Conservation (phyloP, 2,888 invertebrate species). For the Horisme vitalbata region DNA sequence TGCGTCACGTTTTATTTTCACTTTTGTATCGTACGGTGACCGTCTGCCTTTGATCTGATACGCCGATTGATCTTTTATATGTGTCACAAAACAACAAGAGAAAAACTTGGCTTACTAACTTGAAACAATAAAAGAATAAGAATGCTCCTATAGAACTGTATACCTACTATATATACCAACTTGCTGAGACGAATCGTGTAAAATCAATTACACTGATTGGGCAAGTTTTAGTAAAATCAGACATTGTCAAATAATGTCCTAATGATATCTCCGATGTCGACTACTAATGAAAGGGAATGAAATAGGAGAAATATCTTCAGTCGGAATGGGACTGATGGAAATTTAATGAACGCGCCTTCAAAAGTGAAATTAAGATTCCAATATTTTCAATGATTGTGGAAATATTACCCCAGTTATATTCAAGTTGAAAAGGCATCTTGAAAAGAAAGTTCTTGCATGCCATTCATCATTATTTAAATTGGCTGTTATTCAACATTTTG, state of each 20-base stretch:
- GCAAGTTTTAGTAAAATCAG: slow-evolving; percentile 2
- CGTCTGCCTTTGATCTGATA: slow-evolving; percentile 2
- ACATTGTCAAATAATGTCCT: slow-evolving; percentile 5
- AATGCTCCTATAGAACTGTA: too few species aligned
- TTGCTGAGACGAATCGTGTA: too few species aligned
- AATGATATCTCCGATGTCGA: slow-evolving; percentile 8
- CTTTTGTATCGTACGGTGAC: slow-evolving; percentile 14
- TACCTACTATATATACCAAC: too few species aligned
- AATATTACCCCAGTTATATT: not conserved
- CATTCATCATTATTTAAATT: too few species aligned
- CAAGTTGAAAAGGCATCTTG: not conserved
- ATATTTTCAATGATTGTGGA: slow-evolving; percentile 12
- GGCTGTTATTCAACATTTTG: too few species aligned
- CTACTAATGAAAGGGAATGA: slow-evolving; percentile 21
- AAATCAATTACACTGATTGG: not conserved
- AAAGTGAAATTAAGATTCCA: slow-evolving; percentile 19
- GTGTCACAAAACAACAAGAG: too few species aligned
- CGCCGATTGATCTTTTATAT: slow-evolving; percentile 1
- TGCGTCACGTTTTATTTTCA: slow-evolving; percentile 20
- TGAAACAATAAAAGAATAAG: too few species aligned
- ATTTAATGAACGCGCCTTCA: slow-evolving; percentile 21
- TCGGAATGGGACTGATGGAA: slow-evolving; percentile 26
- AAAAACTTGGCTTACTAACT: too few species aligned
- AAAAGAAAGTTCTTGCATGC: too few species aligned
- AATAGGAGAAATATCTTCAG: slow-evolving; percentile 22